Base-by-base conservation (phyloP, 2,797 vertebrate species). In the Acanthopagrus latus region DNA sequence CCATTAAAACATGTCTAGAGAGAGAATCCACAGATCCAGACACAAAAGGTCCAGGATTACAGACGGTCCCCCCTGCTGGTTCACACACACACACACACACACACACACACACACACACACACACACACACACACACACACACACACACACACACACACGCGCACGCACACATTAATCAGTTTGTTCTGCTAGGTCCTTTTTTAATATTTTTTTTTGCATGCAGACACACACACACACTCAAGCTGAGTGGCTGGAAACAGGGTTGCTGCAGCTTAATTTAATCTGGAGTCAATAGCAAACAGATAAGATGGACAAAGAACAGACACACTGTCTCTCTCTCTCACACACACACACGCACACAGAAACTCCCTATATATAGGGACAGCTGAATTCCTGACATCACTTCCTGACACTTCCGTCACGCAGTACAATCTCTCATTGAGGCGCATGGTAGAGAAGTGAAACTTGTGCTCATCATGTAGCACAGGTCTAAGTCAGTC, bases 231-330 rank as follows among this genome's bases (percentile, higher is more conserved):
- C 3, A 41, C 74, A 55, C n/a, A 56, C 43, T 63, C 0, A 33
- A 69, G 51, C 71, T 69, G 64, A 82, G 58, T 76, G 74, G 69
- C 64, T 78, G 76, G 78, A 62, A 84, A 63, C 74, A 70, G 81
- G 78, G 76, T 54, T 62, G 81, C 80, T 81, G 76, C 54, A 63
- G 65, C 71, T 54, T 85, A 81, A 86, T 90, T 86, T 78, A 70
- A 86, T 86, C 80, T 83, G 63, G 48, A 76, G 71, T 85, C 78
- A 82, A 71, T 85, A 79, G 84, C 68, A 70, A 76, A 67, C 58
- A 9, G 86, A 88, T 88, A 82, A 85, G 51, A 78, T 58, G 69
- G 83, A 86, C 74, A 76, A 64, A 83, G 62, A 72, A 74, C 87
- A 89, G 87, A 86, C 76, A 46, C 56, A 29, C 51, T 66, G 74